Conservation (phyloP, 1,140 invertebrate genomes). For the Spodoptera litura region DNA sequence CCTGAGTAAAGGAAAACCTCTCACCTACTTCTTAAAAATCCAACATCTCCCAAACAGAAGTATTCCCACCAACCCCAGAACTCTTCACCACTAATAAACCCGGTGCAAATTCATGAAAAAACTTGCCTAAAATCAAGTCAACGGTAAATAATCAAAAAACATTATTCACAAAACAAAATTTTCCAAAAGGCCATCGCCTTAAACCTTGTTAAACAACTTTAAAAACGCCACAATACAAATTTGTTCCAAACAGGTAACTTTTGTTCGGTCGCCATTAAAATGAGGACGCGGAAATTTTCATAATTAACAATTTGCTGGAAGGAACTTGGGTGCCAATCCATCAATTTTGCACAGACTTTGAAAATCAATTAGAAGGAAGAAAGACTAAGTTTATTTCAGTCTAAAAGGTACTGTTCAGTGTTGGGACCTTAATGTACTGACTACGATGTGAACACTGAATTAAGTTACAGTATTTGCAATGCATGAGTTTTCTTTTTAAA, state of each 20-base stretch:
- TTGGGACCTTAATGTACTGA: constrained; percentile 31
- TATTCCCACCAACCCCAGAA: not conserved
- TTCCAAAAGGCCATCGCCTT: constrained; percentile 24
- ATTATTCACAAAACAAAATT: constrained; percentile 26
- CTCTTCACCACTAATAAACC: not conserved
- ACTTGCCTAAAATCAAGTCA: not conserved
- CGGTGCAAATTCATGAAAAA: not conserved
- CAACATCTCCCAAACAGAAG: not conserved
- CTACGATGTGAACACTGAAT: constrained; percentile 31
- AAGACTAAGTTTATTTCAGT: constrained; percentile 30
- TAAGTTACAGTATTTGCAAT: constrained; percentile 41
- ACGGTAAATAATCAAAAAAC: constrained; percentile 18
- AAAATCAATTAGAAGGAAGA: constrained; percentile 38
- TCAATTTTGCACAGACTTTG: constrained; percentile 40
- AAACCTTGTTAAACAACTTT: constrained; percentile 45
- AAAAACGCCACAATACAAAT: constrained; percentile 46
- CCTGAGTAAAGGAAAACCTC: too few relatives aligned
- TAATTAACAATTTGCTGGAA: constrained; percentile 46
- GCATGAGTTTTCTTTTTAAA: constrained; percentile 35
- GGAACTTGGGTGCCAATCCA: constrained; percentile 44
- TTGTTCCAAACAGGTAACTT: constrained; percentile 40
- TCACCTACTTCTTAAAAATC: not conserved
- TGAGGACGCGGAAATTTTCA: constrained; percentile 38
- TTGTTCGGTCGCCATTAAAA: constrained; percentile 36
- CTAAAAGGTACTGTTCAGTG: constrained; percentile 8